Base-by-base conservation (phyloP, 1,140 invertebrate genomes). In the Tigriopus japonicus region DNA sequence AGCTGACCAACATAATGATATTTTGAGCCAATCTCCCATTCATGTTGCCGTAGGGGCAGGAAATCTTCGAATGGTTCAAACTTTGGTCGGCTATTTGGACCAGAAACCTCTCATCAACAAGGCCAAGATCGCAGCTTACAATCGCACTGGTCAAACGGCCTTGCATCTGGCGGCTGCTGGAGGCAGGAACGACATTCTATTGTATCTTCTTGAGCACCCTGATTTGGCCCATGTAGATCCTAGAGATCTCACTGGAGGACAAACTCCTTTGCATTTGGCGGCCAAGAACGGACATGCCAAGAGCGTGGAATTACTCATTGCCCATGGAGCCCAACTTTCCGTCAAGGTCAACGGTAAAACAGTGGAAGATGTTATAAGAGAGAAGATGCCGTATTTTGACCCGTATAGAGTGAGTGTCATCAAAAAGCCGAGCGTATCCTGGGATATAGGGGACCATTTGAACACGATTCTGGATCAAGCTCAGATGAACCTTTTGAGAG, bases 181-280 rank as follows among this genome's bases (percentile, higher is more conserved):
- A n/a, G 42, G 43, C 17, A 60, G 51, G 12, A 45, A 23, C 24
- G 52, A 54, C 35, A 54, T 54, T 23, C 35, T 54, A 3, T 6
- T 12, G 2, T 40, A 17, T 14, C 28, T 58, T 21, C 1, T 58
- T 10, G 12, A 42, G 7, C n/a, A 58, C 28, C 15, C 15, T 40
- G 15, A 41, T 19, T 5, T 51, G 15, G 13, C 23, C 51, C 6
- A 49, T n/a, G 10, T 61, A 5, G 43, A 61, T 21, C 19, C 40
- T 9, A 52, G 53, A 49, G 59, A 61, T 54, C 23, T 53, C 2
- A 15, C 15, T 6, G 59, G 59, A 24, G 19, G 59, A 41, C 21
- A 40, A 24, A 61, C 59, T 14, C 59, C 59, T 35, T 40, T 61
- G 14, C 52, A 61, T 42, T 19, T 61, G 17, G 28, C 59, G 6